Base-by-base conservation (phyloP, 2,797 vertebrate species). In the Erethizon dorsatum region DNA sequence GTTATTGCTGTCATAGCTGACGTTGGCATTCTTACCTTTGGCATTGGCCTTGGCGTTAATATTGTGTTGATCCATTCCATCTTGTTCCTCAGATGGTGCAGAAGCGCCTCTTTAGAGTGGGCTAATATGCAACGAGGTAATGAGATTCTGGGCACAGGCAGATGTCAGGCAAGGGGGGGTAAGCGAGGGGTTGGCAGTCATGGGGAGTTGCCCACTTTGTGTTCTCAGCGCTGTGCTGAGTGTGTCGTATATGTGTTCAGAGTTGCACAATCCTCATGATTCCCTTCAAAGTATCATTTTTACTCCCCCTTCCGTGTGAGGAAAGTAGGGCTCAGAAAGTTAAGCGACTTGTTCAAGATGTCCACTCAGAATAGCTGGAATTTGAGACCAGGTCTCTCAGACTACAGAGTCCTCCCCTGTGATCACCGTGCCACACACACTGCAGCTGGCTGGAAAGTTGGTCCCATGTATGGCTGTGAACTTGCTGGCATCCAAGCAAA, bases 401-500 rank as follows among this genome's bases (percentile, higher is more conserved):
- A 28, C 52, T n/a, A 1, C 0, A 14, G 45, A 52, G 63, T 7
- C 94, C 12, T 57, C 50, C 33, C n/a, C n/a, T 9, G 13, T 13
- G 47, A 7, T 50, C 15, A 33, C 82, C 22, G 59, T 59, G 28
- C 31, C 26, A 7, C 22, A 31, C 24, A 52, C 0, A 0, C 28
- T 83, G 11, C n/a, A 45, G 18, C 79, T 77, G 94, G 73, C 73
- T 69, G 47, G 83, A 88, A 86, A 56, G 84, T 61, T 69, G 73
- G 13, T 50, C 45, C 69, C 50, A 15, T 63, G 50, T 14, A 0
- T 54, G 52, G 77, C 59, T 5, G 1, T 77, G 84, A 94, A 28
- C 79, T 63, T 57, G 59, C 47, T 84, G 45, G 65, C 91, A 33
- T 90, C 88, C 88, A 86, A 90, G 22, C 79, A 92, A 95, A 63